Base-by-base conservation (phyloP, 2,797 vertebrate genomes). In the Astyanax mexicanus region DNA sequence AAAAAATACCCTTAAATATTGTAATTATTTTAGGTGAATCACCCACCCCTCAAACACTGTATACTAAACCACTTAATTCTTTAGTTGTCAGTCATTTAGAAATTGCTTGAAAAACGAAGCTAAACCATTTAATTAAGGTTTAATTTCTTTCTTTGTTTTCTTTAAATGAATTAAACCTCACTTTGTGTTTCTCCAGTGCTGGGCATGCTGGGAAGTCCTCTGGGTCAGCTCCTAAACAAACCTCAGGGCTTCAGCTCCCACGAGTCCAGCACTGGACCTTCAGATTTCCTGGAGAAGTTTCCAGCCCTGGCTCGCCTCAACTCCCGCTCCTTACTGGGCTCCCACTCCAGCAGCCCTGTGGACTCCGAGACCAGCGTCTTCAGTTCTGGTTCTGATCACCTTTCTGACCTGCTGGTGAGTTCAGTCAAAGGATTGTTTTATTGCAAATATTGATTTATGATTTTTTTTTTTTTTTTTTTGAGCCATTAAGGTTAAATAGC, bases 301-400 rank as follows among this genome's bases (percentile, higher is more conserved):
- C 92, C 97, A 6, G 88, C 92, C 0, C 92, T 96, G 1, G 86
- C 95, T 0, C 93, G 95, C 68, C 93, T 97, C 88, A 93, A 85
- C 66, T 96, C 94, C 0, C 93, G 94, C 42, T 96, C 95, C 58
- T 92, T 98, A 69, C 80, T 98, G 89, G 96, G 98, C 83, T 99
- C 97, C 0, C 96, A 97, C 47, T 99, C 97, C 80, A 98, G 96
- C 91, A 99, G 98, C 80, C 98, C 98, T 11, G 97, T 96, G 0
- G 98, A 99, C 89, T 99, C 98, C 0, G 98, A 99, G 85, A 98
- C 97, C 81, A 99, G 98, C 27, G 97, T 98, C 65, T 98, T 99
- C 90, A 99, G 98, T 91, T 99, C 98, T 21, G 96, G 98, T 73
- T 99, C 98, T 0, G 98, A 99, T 84, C 97, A 98, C 82, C 94